These are phyloP conservation scores for Apotomis capreana DNA, from an alignment of 2,888 invertebrate genomes.

Conservation along the genomic window DNA sequence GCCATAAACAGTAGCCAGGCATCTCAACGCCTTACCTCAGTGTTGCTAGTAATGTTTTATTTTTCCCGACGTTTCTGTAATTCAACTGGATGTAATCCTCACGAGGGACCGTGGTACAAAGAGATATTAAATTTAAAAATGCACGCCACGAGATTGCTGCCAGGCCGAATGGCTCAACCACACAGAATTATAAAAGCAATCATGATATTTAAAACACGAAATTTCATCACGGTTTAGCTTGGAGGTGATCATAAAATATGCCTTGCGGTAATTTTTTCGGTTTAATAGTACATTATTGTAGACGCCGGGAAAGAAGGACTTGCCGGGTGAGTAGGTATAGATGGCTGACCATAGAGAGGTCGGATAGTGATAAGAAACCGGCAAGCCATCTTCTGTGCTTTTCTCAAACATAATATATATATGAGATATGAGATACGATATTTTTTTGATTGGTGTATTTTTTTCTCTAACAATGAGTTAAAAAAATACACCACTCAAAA, in stretches of 20 bases:
- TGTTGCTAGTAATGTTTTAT: slow-evolving; percentile 55
- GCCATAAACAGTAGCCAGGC: no score
- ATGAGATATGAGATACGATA: no score
- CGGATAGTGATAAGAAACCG: no score
- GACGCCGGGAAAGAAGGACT: no score
- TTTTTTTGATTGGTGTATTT: no score
- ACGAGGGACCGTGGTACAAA: slow-evolving; percentile 63
- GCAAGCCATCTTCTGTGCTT: no score
- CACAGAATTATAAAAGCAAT: slow-evolving; percentile 27
- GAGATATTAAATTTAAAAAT: slow-evolving; percentile 79
- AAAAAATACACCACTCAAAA: no score
- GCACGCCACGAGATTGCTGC: slow-evolving; percentile 60
- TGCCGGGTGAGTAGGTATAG: no score
- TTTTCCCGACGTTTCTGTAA: slow-evolving; percentile 64
- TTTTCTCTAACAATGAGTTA: no score
- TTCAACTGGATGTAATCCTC: slow-evolving; percentile 62
- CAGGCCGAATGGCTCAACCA: slow-evolving; percentile 22
- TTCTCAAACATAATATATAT: no score
- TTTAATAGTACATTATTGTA: no score
- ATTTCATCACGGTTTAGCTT: background rate
- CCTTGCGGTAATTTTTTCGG: background rate
- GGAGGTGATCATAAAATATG: background rate
- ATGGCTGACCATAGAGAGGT: no score
- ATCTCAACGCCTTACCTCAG: slow-evolving; percentile 18
- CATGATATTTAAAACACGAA: slow-evolving; percentile 18